These are phyloP conservation scores for Hydropsyche tenuis DNA, from an alignment of 1,140 invertebrate genomes.

Conservation along the genomic window DNA sequence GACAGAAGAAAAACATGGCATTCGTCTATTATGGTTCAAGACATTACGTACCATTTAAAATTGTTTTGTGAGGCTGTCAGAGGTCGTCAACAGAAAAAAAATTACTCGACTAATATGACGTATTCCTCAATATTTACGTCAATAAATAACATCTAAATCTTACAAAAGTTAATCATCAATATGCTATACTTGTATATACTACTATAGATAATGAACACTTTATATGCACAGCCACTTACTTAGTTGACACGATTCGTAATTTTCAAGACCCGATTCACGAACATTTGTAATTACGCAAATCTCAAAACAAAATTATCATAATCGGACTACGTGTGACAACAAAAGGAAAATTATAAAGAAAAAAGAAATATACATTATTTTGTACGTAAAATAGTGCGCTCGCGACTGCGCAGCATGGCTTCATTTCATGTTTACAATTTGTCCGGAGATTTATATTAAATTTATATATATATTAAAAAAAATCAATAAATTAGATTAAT, in stretches of 20 bases:
- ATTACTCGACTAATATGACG: not conserved
- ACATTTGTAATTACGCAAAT: too few species aligned
- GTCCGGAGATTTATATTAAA: too few species aligned
- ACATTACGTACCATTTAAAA: not conserved
- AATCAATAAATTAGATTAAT: constrained; percentile 40
- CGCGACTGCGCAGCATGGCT: too few species aligned
- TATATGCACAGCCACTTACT: constrained; percentile 35
- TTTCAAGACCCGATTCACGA: not conserved
- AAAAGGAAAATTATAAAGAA: too few species aligned
- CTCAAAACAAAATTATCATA: too few species aligned
- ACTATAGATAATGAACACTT: constrained; percentile 38
- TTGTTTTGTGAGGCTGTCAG: constrained; percentile 8
- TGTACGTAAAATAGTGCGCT: not conserved
- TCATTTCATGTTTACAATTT: too few species aligned
- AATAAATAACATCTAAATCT: not conserved
- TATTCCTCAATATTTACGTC: not conserved
- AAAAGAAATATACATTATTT: not conserved
- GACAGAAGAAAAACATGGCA: not conserved
- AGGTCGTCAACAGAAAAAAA: constrained; percentile 5
- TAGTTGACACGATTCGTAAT: constrained; percentile 24
- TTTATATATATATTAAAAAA: too few species aligned
- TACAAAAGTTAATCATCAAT: not conserved
- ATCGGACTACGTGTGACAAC: too few species aligned
- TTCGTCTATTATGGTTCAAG: not conserved
- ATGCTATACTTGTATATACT: constrained; percentile 15